Base-by-base conservation (phyloP, 1,140 invertebrate genomes). In the Campodea augens region DNA sequence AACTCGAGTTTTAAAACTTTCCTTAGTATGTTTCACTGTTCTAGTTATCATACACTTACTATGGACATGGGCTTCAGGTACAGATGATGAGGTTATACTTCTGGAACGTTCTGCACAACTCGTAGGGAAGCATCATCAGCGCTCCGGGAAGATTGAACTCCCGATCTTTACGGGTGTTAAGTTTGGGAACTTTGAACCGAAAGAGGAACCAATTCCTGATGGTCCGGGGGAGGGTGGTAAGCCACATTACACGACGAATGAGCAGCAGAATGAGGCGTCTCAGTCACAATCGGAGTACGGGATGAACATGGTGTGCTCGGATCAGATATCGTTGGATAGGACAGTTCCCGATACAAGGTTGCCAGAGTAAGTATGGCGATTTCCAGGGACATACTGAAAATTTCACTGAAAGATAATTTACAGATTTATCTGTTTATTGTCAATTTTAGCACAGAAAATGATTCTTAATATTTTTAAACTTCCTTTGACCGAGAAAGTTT, bases 291-390 rank as follows among this genome's bases (percentile, higher is more conserved):
- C 69, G 1, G 85, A 95, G 57, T 95, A 90, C 68, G 92, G 92
- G 25, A 97, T 97, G 79, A 97, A 97, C 59, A 90, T 97, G 65
- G 78, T 87, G 18, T 89, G 83, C 52, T 95, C 90, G n/a, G 81
- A 97, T 68, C 86, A 91, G 59, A 96, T 98, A 54, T 72, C 78
- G 5, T 58, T 81, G 53, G 72, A 79, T 57, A 69, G 92, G 52
- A 67, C 75, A 5, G 79, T 97, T 48, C 79, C 80, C 20, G 92
- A 98, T 61, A 86, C 87, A 0, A 69, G 92, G 44, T 61, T 83
- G 24, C 66, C 76, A 29, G 89, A 96, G 75, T 81, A 64, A 66
- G 69, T 65, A 18, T n/a, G n/a, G n/a, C n/a, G n/a, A n/a, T n/a
- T n/a, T n/a, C n/a, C n/a, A n/a, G n/a, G n/a, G n/a, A n/a, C n/a